Evolutionary conservation across 2,113 vertebrate genomes (phyloP).

Genomic region (Aleadryas rufinucha): DNA sequence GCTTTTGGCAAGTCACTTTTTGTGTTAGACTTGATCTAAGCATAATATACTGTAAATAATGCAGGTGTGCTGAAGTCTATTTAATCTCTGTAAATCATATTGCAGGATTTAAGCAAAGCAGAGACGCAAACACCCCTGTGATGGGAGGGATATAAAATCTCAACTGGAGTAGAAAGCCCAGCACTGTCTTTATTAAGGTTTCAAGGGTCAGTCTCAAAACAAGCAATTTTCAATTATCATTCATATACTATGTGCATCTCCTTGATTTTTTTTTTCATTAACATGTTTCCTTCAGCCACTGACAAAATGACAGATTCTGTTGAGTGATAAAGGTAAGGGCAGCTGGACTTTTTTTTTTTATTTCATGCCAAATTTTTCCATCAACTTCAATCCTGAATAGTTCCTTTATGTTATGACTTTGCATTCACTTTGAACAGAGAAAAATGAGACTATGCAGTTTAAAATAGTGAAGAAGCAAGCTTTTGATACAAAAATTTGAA

Average conservation of each 20-base stretch:
- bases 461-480: not conserved
- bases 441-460: not conserved
- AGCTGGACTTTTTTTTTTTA: not conserved
- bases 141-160: not conserved
- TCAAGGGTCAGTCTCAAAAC: constrained; percentile 1
- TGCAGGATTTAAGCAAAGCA: not conserved
- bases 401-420: not conserved
- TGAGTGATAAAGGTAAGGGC: not conserved
- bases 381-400: not conserved
- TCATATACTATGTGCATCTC: not conserved
- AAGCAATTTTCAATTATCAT: not conserved
- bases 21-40: not conserved
- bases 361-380: not conserved
- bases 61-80: not conserved
- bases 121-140: not conserved
- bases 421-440: not conserved
- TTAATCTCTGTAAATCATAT: not conserved
- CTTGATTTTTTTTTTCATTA: not conserved
- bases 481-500: not conserved
- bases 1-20: not conserved
- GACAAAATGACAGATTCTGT: not conserved
- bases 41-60: not conserved
- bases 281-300: not conserved
- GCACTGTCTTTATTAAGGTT: not conserved
- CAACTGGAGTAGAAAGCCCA: not conserved